Percentiles rank a stretch among this genome's conserved stretches.
phyloP scores from a whole-genome alignment of 2,797 vertebrate species.

The Enteromius treurensis region DNA sequence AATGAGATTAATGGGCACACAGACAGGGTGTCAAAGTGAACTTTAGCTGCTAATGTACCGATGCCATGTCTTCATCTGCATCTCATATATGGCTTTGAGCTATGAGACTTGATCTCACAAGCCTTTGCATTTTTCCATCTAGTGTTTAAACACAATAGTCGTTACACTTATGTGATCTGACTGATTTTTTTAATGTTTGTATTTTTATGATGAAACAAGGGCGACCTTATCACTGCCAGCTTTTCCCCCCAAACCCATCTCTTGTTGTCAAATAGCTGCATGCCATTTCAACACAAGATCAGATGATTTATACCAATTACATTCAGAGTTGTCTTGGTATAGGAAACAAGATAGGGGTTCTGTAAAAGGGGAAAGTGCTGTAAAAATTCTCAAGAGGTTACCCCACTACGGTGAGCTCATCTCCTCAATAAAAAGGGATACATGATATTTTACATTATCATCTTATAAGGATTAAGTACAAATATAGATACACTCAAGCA shows the following conservation, averaged over 20 bases:
- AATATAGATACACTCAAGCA: slow-evolving; percentile 71
- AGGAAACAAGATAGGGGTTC: slow-evolving; percentile 50
- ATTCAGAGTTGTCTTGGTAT: slow-evolving; percentile 50
- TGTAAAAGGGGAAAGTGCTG: slow-evolving; percentile 54
- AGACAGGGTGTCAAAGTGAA: neutral
- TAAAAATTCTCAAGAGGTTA: slow-evolving; percentile 71
- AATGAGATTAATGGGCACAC: neutral
- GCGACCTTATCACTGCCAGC: neutral
- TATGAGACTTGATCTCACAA: neutral
- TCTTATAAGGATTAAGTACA: slow-evolving; percentile 77
- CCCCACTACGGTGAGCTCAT: slow-evolving; percentile 65
- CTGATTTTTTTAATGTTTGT: neutral
- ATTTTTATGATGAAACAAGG: neutral
- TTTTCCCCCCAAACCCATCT: neutral
- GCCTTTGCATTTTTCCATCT: neutral
- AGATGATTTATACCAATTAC: slow-evolving; percentile 55
- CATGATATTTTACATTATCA: slow-evolving; percentile 68
- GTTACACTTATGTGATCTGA: neutral
- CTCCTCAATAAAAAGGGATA: slow-evolving; percentile 67
- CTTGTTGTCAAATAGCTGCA: neutral
- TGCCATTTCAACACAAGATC: neutral
- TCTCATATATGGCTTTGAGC: neutral
- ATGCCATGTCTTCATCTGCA: neutral
- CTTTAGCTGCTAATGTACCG: neutral
- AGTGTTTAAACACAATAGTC: neutral